Evolutionary conservation across 2,888 invertebrate genomes (phyloP).

Genomic region (Alloplasta piceator): DNA sequence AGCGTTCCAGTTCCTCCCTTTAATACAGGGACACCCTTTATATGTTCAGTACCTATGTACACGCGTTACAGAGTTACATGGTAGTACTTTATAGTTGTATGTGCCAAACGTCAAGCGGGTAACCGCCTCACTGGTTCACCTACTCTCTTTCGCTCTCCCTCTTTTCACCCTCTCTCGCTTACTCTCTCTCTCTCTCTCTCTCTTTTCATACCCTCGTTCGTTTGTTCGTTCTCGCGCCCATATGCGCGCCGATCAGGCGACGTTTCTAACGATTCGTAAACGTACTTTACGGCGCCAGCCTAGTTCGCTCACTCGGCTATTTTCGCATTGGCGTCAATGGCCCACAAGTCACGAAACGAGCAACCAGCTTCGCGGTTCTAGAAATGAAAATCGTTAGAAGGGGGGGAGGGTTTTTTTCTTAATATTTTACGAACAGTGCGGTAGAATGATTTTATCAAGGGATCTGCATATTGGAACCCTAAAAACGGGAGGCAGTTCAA

Average conservation of each 20-base stretch:
- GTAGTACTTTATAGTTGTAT: constrained; percentile 19
- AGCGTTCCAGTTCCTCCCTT: no score
- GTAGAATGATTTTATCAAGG: no score
- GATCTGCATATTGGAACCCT: no score
- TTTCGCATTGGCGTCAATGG: constrained; percentile 73
- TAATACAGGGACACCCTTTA: constrained; percentile 6
- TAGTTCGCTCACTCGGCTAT: constrained; percentile 71
- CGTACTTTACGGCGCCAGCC: constrained; percentile 74
- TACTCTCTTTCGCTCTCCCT: no score
- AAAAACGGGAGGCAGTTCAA: no score
- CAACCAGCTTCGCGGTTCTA: no score
- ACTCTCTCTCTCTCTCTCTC: no score
- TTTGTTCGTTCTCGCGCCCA: constrained; percentile 53
- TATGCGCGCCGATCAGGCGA: constrained; percentile 68
- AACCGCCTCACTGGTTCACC: constrained; percentile 29
- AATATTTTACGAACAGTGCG: no score
- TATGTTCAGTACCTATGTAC: constrained; percentile 7
- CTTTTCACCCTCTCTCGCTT: no score
- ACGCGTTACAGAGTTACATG: constrained; percentile 29
- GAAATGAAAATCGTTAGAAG: no score
- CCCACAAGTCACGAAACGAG: constrained; percentile 67
- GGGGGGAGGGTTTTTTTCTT: no score
- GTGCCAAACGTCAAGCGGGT: constrained; percentile 41
- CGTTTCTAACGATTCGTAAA: constrained; percentile 74
- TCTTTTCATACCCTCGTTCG: constrained; percentile 39